A percentile compares a stretch with the other conserved stretches of the same genome.
phyloP scores from a whole-genome alignment of 2,797 vertebrate species.

The Hippoglossus hippoglossus region DNA sequence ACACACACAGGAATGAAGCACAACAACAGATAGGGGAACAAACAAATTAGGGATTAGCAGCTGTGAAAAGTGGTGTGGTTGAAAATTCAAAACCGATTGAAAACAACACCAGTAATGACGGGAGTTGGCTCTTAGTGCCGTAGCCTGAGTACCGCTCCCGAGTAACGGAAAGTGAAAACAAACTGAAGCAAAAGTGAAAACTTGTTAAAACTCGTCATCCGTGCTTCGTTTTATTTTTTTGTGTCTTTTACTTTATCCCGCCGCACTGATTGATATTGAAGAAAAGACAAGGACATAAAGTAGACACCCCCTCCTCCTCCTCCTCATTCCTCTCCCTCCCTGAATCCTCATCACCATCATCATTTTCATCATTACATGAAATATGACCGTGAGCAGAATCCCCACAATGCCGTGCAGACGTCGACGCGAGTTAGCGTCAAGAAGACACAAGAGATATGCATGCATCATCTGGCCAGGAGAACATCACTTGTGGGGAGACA shows the following conservation, averaged over 20 bases:
- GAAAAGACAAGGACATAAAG: conserved; percentile 78
- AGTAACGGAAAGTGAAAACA: conserved; percentile 12
- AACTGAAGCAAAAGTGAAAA: conserved; percentile 32
- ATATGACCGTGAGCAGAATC: conserved; percentile 86
- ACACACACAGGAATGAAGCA: not conserved
- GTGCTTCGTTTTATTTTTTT: conserved; percentile 22
- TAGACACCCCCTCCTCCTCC: conserved; percentile 47
- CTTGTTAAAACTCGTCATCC: conserved; percentile 46
- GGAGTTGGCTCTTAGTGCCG: conserved; percentile 2
- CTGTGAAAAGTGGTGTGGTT: conserved; percentile 20
- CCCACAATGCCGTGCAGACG: conserved; percentile 84
- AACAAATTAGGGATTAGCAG: conserved; percentile 6
- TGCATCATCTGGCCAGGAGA: conserved; percentile 86
- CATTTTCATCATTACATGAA: conserved; percentile 86
- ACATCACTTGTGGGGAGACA: conserved; percentile 86
- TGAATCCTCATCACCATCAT: conserved; percentile 82
- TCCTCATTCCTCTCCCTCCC: conserved; percentile 24
- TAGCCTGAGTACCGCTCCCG: not conserved
- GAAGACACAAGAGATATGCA: conserved; percentile 85
- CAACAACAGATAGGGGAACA: conserved; percentile 8
- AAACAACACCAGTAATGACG: not conserved
- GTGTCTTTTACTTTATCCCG: conserved; percentile 62
- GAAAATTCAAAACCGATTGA: conserved; percentile 31
- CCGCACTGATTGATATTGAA: conserved; percentile 79
- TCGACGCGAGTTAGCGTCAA: conserved; percentile 84